These are phyloP conservation scores for Apteryx owenii DNA, from an alignment of 2,113 vertebrate genomes.

Conservation along the genomic window DNA sequence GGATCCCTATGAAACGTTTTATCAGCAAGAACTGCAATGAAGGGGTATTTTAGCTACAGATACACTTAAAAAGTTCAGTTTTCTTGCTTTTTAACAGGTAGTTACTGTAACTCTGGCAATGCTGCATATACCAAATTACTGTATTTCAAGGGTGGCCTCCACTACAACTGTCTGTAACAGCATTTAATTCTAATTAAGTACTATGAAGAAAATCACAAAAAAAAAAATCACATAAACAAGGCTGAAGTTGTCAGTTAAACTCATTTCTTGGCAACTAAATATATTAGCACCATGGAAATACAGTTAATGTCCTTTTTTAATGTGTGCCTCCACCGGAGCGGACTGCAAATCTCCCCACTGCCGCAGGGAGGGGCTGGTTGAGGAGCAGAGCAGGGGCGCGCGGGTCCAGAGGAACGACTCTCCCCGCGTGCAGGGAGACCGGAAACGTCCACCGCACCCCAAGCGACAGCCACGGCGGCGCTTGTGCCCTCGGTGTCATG, in stretches of 20 bases:
- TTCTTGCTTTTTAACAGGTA: neutral
- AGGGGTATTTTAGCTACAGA: neutral
- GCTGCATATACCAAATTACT: neutral
- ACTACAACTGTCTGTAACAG: neutral
- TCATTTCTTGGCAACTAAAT: neutral
- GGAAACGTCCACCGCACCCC: too few species aligned
- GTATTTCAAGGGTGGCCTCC: neutral
- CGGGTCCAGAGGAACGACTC: too few species aligned
- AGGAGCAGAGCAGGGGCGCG: fast-evolving
- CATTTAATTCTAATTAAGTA: neutral
- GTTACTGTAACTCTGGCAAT: neutral
- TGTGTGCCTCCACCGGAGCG: fast-evolving
- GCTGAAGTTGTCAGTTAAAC: neutral
- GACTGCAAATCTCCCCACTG: fast-evolving
- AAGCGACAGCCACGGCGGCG: too few species aligned
- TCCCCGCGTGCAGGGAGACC: neutral
- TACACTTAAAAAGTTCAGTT: neutral
- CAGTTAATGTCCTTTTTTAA: too few species aligned
- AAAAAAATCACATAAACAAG: neutral
- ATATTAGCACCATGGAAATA: neutral
- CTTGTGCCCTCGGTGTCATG: too few species aligned
- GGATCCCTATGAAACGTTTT: neutral
- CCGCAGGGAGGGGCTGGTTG: neutral
- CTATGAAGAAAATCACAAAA: neutral
- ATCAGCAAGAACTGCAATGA: neutral